Percentiles rank a stretch among this genome's conserved stretches.
These are phyloP conservation scores for Hylomyscus alleni DNA, from an alignment of 2,797 vertebrate genomes.

Conservation along the genomic window DNA sequence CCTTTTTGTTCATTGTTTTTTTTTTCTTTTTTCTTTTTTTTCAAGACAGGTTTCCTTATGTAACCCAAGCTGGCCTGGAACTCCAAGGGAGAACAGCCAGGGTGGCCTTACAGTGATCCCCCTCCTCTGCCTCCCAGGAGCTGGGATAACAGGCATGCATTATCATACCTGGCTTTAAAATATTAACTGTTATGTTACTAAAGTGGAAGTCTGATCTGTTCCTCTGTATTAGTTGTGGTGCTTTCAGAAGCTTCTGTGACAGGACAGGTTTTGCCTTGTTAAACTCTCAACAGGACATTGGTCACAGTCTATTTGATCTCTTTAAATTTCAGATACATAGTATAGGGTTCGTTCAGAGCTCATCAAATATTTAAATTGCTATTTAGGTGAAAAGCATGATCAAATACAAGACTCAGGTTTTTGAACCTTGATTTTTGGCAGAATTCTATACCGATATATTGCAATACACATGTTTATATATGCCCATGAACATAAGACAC, in stretches of 20 bases:
- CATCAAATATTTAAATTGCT: conserved; percentile 53
- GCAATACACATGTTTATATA: conserved; percentile 74
- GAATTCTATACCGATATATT: conserved; percentile 62
- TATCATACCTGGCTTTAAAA: background rate
- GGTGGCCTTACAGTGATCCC: background rate
- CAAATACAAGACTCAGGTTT: conserved; percentile 67
- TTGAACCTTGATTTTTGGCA: conserved; percentile 72
- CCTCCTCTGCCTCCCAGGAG: background rate
- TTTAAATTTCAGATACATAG: conserved; percentile 69
- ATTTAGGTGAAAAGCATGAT: conserved; percentile 9
- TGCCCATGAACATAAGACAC: conserved; percentile 27
- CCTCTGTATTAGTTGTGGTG: background rate
- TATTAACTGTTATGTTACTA: conserved; percentile 47
- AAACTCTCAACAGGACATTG: conserved; percentile 53
- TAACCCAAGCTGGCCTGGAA: background rate
- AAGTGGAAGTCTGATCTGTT: conserved; percentile 56
- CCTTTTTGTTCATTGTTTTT: background rate
- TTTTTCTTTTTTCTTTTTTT: background rate
- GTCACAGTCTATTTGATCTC: conserved; percentile 34
- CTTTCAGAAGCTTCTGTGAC: conserved; percentile 55
- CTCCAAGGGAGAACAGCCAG: background rate
- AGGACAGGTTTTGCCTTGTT: conserved; percentile 55
- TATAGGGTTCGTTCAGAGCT: conserved; percentile 66
- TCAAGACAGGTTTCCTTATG: background rate
- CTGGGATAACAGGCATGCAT: background rate